Percentiles rank a stretch among this genome's conserved stretches.
Conservation (phyloP, 1,140 invertebrate species). For the Aporrectodea caliginosa region DNA sequence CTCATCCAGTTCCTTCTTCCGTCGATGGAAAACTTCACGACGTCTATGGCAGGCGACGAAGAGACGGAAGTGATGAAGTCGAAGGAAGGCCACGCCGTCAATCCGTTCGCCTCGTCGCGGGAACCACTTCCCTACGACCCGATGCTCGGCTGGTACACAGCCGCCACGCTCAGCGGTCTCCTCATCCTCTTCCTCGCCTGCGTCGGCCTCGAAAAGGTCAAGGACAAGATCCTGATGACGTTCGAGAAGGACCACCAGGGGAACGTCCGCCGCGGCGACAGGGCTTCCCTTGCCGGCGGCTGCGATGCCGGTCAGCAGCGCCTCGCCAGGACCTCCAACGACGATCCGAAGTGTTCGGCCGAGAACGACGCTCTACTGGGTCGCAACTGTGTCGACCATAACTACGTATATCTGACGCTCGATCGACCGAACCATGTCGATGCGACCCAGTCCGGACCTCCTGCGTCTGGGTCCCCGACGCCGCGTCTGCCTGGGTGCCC, state of each 20-base stretch:
- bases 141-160: constrained; percentile 29
- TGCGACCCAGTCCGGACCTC: not conserved
- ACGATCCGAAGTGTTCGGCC: not conserved
- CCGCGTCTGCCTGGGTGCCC: too few species aligned
- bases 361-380: not conserved
- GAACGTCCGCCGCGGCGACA: not conserved
- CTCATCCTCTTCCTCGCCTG: constrained; percentile 23
- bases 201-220: constrained; percentile 28
- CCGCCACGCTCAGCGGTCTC: constrained; percentile 19
- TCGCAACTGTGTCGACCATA: not conserved
- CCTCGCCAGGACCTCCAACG: not conserved
- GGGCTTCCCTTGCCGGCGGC: too few species aligned
- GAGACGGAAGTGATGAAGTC: not conserved
- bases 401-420: not conserved
- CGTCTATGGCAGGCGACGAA: too few species aligned
- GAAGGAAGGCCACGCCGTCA: not conserved
- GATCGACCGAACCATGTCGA: not conserved
- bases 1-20: too few species aligned
- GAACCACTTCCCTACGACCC: constrained; percentile 27
- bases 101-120: constrained; percentile 8
- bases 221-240: constrained; percentile 8
- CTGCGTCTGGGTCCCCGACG: too few species aligned
- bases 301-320: not conserved
- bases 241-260: not conserved
- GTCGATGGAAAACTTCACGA: not conserved